Conservation (phyloP, 2,113 vertebrate genomes). For the Butorides virescens region DNA sequence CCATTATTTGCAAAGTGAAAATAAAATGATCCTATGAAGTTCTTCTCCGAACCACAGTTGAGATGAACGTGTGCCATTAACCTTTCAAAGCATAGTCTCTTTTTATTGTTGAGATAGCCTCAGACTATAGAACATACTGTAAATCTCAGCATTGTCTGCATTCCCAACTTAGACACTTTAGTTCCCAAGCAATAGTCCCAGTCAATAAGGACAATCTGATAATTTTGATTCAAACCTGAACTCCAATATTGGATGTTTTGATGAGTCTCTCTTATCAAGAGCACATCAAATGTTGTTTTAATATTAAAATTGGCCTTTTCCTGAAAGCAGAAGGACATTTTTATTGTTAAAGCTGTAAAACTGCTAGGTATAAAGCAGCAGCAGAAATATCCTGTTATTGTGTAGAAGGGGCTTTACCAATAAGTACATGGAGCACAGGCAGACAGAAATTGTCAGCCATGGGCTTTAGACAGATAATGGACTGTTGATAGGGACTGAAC, state of each 20-base stretch:
- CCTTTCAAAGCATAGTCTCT: not conserved
- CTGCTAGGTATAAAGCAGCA: not conserved
- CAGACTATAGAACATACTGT: not conserved
- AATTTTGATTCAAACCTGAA: not conserved
- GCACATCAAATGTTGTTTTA: not conserved
- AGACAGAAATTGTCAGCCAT: not conserved
- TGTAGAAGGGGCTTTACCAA: not conserved
- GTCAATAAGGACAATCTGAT: not conserved
- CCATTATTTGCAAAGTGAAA: not conserved
- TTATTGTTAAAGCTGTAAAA: not conserved
- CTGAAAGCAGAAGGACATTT: not conserved
- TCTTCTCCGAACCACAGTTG: not conserved
- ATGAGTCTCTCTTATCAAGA: not conserved
- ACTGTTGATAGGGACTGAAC: not conserved
- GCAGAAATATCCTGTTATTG: not conserved
- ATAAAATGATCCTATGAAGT: not conserved
- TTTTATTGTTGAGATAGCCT: not conserved
- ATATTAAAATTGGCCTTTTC: not conserved
- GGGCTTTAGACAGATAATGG: not conserved
- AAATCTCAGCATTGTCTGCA: not conserved
- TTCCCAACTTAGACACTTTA: not conserved
- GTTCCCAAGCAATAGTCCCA: not conserved
- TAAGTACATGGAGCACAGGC: not conserved
- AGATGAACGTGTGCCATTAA: not conserved
- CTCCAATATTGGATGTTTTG: not conserved